Conservation (phyloP, 2,113 vertebrate species). For the crab-eating macaque (Macaca fascicularis) region DNA sequence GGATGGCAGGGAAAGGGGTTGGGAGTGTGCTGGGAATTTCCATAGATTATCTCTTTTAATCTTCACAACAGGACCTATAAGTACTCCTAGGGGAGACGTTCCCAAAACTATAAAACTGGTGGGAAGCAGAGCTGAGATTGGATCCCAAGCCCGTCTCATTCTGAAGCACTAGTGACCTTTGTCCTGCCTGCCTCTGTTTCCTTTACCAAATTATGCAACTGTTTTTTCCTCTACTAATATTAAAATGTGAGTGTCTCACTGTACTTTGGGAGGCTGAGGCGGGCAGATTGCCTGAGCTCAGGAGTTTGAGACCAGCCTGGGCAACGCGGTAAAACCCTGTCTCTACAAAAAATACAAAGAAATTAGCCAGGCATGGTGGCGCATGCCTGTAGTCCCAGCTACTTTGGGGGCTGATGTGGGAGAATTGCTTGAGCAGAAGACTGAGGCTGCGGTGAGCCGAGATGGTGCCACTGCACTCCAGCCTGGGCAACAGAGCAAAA, state of each 20-base stretch:
- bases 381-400: background rate
- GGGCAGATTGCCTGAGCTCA: background rate
- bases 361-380: background rate
- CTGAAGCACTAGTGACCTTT: background rate
- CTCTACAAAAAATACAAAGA: background rate
- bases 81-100: background rate
- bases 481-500: background rate
- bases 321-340: background rate
- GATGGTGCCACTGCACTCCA: background rate
- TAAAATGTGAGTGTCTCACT: background rate
- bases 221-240: background rate
- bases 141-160: background rate
- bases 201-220: background rate
- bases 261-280: background rate
- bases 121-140: background rate
- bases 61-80: background rate
- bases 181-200: background rate
- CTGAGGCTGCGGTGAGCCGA: background rate
- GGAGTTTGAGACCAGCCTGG: background rate
- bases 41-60: background rate
- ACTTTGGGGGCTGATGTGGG: background rate
- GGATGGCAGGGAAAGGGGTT: background rate
- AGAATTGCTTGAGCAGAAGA: background rate
- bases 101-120: background rate
- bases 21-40: background rate